Conservation (phyloP, 2,113 vertebrate species). For the Myocastor coypus region DNA sequence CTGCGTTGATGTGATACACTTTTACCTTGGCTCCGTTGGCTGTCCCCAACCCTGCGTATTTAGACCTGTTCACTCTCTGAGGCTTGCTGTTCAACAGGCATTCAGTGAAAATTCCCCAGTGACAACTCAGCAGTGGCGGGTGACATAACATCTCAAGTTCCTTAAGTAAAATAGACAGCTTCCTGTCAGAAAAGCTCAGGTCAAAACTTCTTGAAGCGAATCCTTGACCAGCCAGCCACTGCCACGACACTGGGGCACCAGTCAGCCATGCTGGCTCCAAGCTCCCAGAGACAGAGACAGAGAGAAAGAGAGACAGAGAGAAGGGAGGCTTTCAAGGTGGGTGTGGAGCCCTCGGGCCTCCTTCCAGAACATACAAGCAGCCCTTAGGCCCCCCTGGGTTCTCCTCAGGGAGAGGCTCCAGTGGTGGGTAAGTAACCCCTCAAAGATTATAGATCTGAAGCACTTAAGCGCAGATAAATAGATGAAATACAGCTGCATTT, state of each 20-base stretch:
- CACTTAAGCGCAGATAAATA: constrained; percentile 54
- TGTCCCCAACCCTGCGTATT: background rate
- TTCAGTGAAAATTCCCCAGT: background rate
- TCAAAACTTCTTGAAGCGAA: background rate
- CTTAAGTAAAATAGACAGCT: background rate
- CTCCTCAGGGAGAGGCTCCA: rapidly evolving
- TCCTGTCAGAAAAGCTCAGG: background rate
- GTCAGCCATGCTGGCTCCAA: no score
- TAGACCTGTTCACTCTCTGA: background rate
- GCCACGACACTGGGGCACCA: no score
- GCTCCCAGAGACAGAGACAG: no score
- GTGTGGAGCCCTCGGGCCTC: background rate
- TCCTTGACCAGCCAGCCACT: no score
- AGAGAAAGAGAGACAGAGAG: no score
- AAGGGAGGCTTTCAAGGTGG: background rate
- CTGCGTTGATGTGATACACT: rapidly evolving
- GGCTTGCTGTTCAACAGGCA: background rate
- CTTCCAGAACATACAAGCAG: background rate
- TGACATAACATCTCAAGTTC: background rate
- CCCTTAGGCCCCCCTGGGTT: no score
- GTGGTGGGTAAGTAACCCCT: constrained; percentile 27
- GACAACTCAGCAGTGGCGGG: background rate
- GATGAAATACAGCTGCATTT: constrained; percentile 12
- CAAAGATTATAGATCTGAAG: constrained; percentile 56
- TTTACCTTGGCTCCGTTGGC: background rate